Evolutionary conservation across 2,113 vertebrate species (phyloP).

Genomic region (Setophaga kirtlandii): DNA sequence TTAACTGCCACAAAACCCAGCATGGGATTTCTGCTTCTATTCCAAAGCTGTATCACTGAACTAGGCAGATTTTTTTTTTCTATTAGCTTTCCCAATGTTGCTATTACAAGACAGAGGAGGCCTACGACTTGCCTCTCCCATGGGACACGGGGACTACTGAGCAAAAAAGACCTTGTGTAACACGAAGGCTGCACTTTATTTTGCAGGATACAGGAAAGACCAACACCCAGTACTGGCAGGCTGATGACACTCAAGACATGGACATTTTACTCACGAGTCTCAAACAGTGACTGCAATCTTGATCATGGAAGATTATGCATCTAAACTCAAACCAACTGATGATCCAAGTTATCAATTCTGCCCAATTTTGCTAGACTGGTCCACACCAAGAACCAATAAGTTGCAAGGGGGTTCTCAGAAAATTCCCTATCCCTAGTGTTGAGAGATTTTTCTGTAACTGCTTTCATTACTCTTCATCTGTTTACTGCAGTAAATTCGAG

Average conservation of each 20-base stretch:
- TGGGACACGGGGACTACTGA: not conserved
- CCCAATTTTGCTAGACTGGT: not conserved
- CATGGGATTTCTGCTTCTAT: not conserved
- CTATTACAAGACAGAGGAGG: not conserved
- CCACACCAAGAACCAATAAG: not conserved
- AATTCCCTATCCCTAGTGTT: not conserved
- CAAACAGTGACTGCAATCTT: not conserved
- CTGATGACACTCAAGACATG: not conserved
- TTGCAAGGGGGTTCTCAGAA: not conserved
- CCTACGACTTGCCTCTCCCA: not conserved
- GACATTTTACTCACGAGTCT: not conserved
- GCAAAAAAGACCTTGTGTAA: not conserved
- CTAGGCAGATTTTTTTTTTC: not conserved
- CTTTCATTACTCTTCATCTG: not conserved
- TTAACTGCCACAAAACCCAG: not conserved
- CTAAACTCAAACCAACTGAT: not conserved
- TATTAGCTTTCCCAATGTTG: not conserved
- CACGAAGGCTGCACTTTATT: not conserved
- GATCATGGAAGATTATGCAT: not conserved
- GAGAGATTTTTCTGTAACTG: not conserved
- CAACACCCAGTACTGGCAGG: not conserved
- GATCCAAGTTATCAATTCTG: not conserved
- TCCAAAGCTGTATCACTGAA: not conserved
- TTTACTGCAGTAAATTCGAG: not conserved
- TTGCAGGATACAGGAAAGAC: not conserved